Evolutionary conservation across 1,140 invertebrate genomes (phyloP).

Genomic region (Drosophila tsacasi): DNA sequence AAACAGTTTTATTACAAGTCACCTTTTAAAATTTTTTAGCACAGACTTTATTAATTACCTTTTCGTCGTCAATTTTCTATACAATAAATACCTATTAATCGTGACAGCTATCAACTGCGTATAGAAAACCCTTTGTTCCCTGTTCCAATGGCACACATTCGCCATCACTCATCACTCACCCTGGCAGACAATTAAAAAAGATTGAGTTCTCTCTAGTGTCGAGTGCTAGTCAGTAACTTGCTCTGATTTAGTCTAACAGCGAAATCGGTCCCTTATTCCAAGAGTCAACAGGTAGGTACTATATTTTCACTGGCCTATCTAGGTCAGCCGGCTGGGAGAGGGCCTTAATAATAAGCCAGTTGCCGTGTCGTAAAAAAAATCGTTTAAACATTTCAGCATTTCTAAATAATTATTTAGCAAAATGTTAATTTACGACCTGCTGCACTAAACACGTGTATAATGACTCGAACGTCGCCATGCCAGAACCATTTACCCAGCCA

Average conservation of each 20-base stretch:
- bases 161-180: not conserved
- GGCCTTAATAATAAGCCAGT: conserved; percentile 25
- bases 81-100: conserved; percentile 1
- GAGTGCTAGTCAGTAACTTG: not conserved
- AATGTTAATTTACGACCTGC: conserved; percentile 57
- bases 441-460: conserved; percentile 60
- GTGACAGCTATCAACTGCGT: not conserved
- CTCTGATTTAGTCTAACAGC: conserved; percentile 1
- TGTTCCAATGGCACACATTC: not conserved
- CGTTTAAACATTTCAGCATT: conserved; percentile 45
- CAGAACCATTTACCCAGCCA: conserved; percentile 8
- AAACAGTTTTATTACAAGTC: not conserved
- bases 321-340: conserved; percentile 47
- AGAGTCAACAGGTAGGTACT: not conserved
- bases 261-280: conserved; percentile 6
- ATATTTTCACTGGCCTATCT: conserved; percentile 23
- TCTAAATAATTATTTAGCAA: conserved; percentile 59
- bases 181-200: conserved; percentile 10
- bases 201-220: too few species aligned
- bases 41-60: not conserved
- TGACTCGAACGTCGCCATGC: conserved; percentile 44
- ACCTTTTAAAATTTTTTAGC: not conserved
- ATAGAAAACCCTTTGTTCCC: not conserved
- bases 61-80: not conserved
- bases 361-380: conserved; percentile 27